These are phyloP conservation scores for Zenarchopterus dispar DNA, from an alignment of 2,797 vertebrate genomes.

Conservation along the genomic window DNA sequence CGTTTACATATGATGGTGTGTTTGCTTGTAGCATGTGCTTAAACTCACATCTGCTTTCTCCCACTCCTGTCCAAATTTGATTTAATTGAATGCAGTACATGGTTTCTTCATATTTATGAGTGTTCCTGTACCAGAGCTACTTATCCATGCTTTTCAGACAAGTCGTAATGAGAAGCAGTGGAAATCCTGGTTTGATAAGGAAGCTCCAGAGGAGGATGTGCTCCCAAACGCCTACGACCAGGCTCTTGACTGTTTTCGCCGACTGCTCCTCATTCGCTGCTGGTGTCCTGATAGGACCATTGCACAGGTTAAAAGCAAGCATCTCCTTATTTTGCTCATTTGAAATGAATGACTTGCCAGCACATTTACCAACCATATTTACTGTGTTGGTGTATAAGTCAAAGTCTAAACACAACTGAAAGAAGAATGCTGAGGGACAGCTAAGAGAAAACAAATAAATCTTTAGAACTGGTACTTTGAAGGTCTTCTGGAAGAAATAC, in stretches of 20 bases:
- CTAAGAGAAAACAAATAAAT: too few species aligned
- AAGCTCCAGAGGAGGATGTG: slow-evolving; percentile 91
- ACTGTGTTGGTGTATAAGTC: too few species aligned
- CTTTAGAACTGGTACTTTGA: too few species aligned
- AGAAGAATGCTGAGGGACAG: too few species aligned
- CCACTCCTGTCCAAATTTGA: neutral
- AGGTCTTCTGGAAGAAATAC: too few species aligned
- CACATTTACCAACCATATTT: too few species aligned
- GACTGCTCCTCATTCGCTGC: slow-evolving; percentile 92
- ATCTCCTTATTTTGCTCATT: too few species aligned
- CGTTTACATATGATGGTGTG: neutral
- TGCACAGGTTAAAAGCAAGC: slow-evolving; percentile 85
- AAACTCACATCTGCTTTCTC: too few species aligned
- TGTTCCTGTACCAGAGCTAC: slow-evolving; percentile 1
- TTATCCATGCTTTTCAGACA: slow-evolving; percentile 80
- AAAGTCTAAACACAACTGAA: too few species aligned
- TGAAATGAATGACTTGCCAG: too few species aligned
- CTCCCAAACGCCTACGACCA: slow-evolving; percentile 90
- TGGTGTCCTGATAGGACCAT: slow-evolving; percentile 98
- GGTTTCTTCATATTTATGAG: neutral
- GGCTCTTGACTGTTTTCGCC: slow-evolving; percentile 89
- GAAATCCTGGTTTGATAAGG: slow-evolving; percentile 95
- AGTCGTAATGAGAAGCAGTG: slow-evolving; percentile 91
- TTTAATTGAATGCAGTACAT: slow-evolving; percentile 1
- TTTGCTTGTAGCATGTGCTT: neutral